Conservation (phyloP, 2,797 vertebrate species). For the Vireo griseus region DNA sequence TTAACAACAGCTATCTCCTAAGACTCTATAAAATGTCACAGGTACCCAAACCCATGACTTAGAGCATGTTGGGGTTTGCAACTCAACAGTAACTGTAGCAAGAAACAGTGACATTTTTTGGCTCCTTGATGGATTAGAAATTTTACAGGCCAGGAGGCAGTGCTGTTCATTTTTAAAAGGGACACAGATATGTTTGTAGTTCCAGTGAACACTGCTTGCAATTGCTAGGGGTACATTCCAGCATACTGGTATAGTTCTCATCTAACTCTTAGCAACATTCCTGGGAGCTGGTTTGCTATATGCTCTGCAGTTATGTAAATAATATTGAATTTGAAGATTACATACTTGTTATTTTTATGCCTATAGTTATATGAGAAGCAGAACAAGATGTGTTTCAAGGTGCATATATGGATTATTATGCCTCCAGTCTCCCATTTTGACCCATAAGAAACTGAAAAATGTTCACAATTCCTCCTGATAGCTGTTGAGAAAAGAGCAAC, state of each 20-base stretch:
- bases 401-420: background rate
- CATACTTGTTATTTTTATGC: background rate
- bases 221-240: background rate
- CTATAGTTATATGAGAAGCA: background rate
- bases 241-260: background rate
- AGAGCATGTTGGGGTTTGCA: background rate
- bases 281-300: background rate
- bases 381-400: background rate
- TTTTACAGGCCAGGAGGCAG: background rate
- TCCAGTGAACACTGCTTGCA: background rate
- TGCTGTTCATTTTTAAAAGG: background rate
- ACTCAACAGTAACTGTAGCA: background rate
- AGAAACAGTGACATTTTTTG: background rate
- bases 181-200: background rate
- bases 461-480: background rate
- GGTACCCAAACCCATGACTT: background rate
- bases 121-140: background rate
- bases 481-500: background rate
- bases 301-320: background rate
- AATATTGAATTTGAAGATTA: background rate
- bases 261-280: background rate
- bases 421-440: background rate
- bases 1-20: background rate
- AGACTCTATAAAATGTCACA: background rate
- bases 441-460: background rate